Conservation (phyloP, 2,888 invertebrate species). For the Parnassius mnemosyne region DNA sequence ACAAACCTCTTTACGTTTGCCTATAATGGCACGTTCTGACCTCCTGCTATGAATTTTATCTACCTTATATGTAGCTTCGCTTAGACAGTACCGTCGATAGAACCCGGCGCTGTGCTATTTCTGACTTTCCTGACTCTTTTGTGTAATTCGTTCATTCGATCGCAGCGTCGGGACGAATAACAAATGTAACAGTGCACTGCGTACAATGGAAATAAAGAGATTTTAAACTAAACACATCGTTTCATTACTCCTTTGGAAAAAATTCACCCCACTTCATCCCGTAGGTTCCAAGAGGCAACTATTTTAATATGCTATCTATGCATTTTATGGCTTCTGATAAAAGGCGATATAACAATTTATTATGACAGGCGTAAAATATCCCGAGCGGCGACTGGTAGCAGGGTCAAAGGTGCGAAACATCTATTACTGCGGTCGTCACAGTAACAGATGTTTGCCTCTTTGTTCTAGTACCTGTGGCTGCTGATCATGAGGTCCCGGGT, state of each 20-base stretch:
- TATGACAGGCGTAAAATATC: too few species aligned
- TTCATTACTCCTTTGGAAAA: constrained; percentile 15
- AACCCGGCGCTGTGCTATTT: constrained; percentile 7
- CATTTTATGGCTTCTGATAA: too few species aligned
- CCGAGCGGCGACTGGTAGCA: too few species aligned
- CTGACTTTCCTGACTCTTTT: background rate
- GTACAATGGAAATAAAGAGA: constrained; percentile 68
- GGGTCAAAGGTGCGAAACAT: too few species aligned
- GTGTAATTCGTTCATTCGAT: constrained; percentile 7
- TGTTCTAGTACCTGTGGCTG: too few species aligned
- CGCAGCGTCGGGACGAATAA: constrained; percentile 26
- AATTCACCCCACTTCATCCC: too few species aligned
- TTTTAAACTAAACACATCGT: constrained; percentile 48
- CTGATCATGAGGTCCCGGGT: too few species aligned
- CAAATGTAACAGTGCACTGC: constrained; percentile 55
- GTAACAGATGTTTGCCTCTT: too few species aligned
- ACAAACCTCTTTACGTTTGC: constrained; percentile 18
- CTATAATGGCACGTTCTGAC: background rate
- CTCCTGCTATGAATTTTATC: background rate
- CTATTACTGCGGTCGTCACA: too few species aligned
- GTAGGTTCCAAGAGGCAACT: too few species aligned
- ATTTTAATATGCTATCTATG: too few species aligned
- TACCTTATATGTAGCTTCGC: constrained; percentile 13
- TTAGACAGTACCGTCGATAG: constrained; percentile 4
- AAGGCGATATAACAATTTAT: too few species aligned